Conservation (phyloP, 2,113 vertebrate genomes). For the Sphyrna mokarran region DNA sequence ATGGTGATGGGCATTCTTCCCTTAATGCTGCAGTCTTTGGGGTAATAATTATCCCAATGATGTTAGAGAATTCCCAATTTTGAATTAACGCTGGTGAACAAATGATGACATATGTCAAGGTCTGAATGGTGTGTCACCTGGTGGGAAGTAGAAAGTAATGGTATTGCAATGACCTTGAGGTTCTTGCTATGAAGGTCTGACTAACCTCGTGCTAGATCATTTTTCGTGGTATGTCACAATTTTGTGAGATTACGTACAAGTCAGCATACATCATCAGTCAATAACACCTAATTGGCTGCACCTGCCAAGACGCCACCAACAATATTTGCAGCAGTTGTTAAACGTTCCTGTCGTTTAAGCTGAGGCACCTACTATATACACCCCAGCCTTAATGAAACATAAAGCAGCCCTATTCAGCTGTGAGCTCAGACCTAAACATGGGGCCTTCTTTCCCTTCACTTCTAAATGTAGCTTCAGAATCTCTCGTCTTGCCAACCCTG, state of each 20-base stretch:
- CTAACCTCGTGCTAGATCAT: neutral
- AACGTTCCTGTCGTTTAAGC: neutral
- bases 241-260: neutral
- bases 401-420: neutral
- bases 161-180: neutral
- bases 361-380: neutral
- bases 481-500: neutral
- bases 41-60: neutral
- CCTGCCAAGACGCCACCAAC: neutral
- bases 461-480: neutral
- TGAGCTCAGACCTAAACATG: neutral
- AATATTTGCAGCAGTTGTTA: neutral
- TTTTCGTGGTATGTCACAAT: neutral
- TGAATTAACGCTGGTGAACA: neutral
- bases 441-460: neutral
- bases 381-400: neutral
- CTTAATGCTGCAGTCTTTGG: neutral
- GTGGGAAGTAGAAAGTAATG: neutral
- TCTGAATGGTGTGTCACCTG: neutral
- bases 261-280: neutral
- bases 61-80: neutral
- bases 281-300: neutral
- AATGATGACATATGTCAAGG: neutral
- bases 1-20: neutral
- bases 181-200: neutral